Evolutionary conservation across 2,888 invertebrate genomes (phyloP).

Genomic region (Leptogaster cylindrica): DNA sequence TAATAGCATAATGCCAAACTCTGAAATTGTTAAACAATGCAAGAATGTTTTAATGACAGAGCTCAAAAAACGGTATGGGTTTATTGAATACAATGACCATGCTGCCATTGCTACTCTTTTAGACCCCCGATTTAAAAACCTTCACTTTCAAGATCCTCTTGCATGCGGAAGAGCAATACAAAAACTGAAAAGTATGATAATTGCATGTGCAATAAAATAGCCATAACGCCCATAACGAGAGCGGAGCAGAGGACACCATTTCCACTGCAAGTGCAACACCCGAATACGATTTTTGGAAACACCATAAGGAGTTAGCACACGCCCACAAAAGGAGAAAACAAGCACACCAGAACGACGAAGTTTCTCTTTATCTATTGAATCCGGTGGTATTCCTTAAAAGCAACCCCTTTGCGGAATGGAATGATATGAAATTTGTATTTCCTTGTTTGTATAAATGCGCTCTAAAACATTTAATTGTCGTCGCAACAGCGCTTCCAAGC

Average conservation of each 20-base stretch:
- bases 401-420: conserved; percentile 48
- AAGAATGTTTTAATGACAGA: conserved; percentile 37
- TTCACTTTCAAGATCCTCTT: conserved; percentile 39
- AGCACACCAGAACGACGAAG: conserved; percentile 46
- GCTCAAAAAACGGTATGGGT: conserved; percentile 25
- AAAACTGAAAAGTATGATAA: conserved; percentile 37
- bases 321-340: conserved; percentile 40
- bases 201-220: conserved; percentile 19
- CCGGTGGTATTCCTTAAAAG: conserved; percentile 51
- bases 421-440: conserved; percentile 52
- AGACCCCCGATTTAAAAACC: conserved; percentile 41
- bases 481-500: conserved; percentile 54
- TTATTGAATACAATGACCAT: neutral
- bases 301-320: conserved; percentile 42
- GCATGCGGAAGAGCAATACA: conserved; percentile 40
- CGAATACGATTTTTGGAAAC: conserved; percentile 43
- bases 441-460: conserved; percentile 52
- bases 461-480: conserved; percentile 52
- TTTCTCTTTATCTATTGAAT: conserved; percentile 52
- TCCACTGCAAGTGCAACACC: too few relatives aligned
- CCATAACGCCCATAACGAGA: conserved; percentile 31
- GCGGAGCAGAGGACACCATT: conserved; percentile 38
- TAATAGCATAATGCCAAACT: conserved; percentile 20
- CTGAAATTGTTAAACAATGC: conserved; percentile 30
- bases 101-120: conserved; percentile 36